Percentiles rank a stretch among this genome's conserved stretches.
Conservation (phyloP, 1,140 invertebrate species). For the Notospermus geniculatus region DNA sequence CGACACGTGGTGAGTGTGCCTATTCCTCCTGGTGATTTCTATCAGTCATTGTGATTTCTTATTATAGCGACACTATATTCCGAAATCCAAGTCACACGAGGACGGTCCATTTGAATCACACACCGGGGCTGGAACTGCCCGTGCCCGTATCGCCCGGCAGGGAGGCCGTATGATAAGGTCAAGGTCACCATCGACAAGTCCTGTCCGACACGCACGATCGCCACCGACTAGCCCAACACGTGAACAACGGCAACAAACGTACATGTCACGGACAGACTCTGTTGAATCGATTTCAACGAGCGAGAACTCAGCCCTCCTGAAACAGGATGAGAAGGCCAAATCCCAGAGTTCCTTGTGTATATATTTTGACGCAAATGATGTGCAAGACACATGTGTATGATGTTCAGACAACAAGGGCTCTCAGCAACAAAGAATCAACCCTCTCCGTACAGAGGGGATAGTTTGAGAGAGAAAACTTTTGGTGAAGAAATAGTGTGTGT, state of each 20-base stretch:
- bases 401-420: too few relatives aligned
- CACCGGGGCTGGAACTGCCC: conserved; percentile 29
- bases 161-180: conserved; percentile 20
- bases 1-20: too few relatives aligned
- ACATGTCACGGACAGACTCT: conserved; percentile 61
- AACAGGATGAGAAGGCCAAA: conserved; percentile 60
- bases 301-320: conserved; percentile 63
- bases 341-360: conserved; percentile 69
- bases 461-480: too few relatives aligned
- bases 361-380: conserved; percentile 70
- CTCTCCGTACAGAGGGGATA: too few relatives aligned
- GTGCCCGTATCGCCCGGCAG: conserved; percentile 42
- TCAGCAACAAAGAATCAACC: too few relatives aligned
- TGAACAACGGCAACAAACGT: conserved; percentile 48
- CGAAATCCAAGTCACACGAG: conserved; percentile 52
- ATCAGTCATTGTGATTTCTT: too few relatives aligned
- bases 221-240: background rate
- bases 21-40: too few relatives aligned
- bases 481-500: too few relatives aligned
- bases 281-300: conserved; percentile 64
- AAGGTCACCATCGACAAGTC: conserved; percentile 15
- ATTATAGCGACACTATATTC: conserved; percentile 36
- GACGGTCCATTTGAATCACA: conserved; percentile 40
- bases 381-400: conserved; percentile 71
- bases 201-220: conserved; percentile 29